Conservation (phyloP, 2,797 vertebrate species). For the Cryptoprocta ferox region DNA sequence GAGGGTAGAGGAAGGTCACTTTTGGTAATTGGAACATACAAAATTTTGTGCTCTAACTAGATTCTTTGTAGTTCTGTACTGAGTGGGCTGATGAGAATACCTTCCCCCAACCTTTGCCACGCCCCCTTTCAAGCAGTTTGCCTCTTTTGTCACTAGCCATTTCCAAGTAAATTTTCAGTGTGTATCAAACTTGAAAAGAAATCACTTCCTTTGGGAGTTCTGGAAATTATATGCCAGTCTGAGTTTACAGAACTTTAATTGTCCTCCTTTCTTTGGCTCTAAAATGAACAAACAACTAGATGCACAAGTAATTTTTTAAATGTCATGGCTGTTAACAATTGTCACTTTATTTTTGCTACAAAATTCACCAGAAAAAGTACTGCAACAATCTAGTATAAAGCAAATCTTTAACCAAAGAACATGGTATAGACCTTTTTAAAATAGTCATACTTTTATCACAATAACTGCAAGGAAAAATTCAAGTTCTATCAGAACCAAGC, state of each 20-base stretch:
- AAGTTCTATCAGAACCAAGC: conserved; percentile 77
- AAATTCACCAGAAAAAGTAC: conserved; percentile 81
- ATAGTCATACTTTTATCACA: conserved; percentile 81
- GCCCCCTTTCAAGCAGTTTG: neutral
- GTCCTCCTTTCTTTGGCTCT: neutral
- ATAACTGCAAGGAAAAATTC: conserved; percentile 75
- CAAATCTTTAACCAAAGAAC: conserved; percentile 79
- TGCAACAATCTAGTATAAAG: conserved; percentile 81
- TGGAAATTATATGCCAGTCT: conserved; percentile 23
- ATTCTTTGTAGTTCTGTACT: neutral
- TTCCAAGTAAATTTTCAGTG: conserved; percentile 7
- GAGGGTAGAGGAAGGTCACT: neutral
- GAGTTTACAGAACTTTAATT: conserved; percentile 37
- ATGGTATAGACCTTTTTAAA: conserved; percentile 76
- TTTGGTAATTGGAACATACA: neutral
- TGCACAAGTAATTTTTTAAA: conserved; percentile 78
- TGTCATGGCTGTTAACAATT: conserved; percentile 73
- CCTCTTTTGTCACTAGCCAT: conserved; percentile 19
- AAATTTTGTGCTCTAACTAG: neutral
- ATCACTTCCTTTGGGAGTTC: neutral
- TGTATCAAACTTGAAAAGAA: conserved; percentile 25
- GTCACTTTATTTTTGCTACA: conserved; percentile 82
- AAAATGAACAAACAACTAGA: conserved; percentile 69
- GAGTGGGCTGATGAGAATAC: neutral
- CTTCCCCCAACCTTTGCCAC: too few relatives aligned